These are phyloP conservation scores for Agapostemon virescens DNA, from an alignment of 2,888 invertebrate genomes.

Conservation along the genomic window DNA sequence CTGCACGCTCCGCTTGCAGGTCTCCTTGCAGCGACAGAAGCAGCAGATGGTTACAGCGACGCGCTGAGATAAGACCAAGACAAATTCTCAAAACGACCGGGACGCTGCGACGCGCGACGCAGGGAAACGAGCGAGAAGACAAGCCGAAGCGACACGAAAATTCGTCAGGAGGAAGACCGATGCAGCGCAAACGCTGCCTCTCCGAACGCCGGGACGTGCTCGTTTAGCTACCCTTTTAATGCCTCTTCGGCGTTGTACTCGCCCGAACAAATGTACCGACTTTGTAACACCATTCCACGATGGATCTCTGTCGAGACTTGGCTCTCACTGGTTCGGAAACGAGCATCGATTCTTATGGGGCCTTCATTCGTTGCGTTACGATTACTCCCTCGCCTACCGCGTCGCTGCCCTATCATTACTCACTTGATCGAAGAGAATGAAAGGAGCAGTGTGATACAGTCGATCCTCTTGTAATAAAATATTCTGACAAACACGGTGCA, in stretches of 20 bases:
- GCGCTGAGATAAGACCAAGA: slow-evolving; percentile 65
- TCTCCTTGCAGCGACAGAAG: slow-evolving; percentile 28
- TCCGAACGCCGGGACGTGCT: slow-evolving; percentile 29
- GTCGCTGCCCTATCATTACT: neutral
- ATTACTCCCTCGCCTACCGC: neutral
- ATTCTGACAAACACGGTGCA: neutral
- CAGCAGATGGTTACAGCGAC: slow-evolving; percentile 50
- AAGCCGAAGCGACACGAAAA: slow-evolving; percentile 50
- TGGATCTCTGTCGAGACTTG: neutral
- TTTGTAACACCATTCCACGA: slow-evolving; percentile 16
- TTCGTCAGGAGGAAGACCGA: slow-evolving; percentile 62
- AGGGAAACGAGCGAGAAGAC: slow-evolving; percentile 7
- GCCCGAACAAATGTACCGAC: neutral
- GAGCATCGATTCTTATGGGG: neutral
- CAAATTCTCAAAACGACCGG: slow-evolving; percentile 59
- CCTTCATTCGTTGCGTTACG: neutral
- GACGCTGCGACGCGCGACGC: slow-evolving; percentile 7
- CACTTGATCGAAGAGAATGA: neutral
- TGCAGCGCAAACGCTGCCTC: slow-evolving; percentile 49
- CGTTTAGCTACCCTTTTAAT: slow-evolving; percentile 38
- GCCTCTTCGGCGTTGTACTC: slow-evolving; percentile 13
- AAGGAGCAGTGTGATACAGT: neutral
- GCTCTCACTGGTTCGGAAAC: neutral
- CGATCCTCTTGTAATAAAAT: neutral
- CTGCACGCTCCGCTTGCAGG: slow-evolving; percentile 26